Base-by-base conservation (phyloP, 2,888 invertebrate species). In the Aleiodes testaceus region DNA sequence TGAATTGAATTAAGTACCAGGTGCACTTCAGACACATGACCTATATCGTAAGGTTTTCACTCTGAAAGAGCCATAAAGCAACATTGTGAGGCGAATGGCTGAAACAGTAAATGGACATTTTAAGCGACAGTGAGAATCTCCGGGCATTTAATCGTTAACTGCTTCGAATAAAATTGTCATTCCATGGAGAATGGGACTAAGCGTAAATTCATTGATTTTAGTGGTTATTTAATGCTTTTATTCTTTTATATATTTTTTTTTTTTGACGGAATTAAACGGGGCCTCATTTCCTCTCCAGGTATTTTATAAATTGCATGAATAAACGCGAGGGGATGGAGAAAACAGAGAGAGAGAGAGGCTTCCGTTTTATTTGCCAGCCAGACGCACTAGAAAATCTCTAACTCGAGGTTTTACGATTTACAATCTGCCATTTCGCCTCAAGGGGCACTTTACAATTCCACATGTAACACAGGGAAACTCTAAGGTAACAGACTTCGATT, bases 331-430 rank as follows among this genome's bases (percentile, higher is more conserved):
- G 53, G 12, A 20, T 22, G 12, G 59, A 16, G 42, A n/a, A n/a
- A 26, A 36, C 36, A 42, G 59, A 16, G 22, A 22, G 16, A 55
- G 30, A 45, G 45, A 30, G 59, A 59, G 6, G 59, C 59, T 59
- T 59, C 59, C 59, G 59, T 59, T 59, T 59, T 59, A 59, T 59
- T 59, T 59, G 59, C 42, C n/a, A 42, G 36, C 16, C 36, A 59
- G 59, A 59, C 42, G 59, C 42, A 59, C 59, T 59, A 59, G 59
- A 59, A 59, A 59, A 59, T 64, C 68, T 52, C 68, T 55, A 68
- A 61, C 50, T 36, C 66, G 52, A 44, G 66, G 68, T 82, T 84
- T 84, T 83, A 84, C 84, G 84, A 82, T 84, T 84, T 83, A 81
- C 83, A 82, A 77, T 59, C 59, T 59, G 59, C 80, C 76, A 84